Evolutionary conservation across 2,888 invertebrate genomes (phyloP), one percentile per base, ranked within the genome.

Genomic region (Coecobrya sp.): DNA sequence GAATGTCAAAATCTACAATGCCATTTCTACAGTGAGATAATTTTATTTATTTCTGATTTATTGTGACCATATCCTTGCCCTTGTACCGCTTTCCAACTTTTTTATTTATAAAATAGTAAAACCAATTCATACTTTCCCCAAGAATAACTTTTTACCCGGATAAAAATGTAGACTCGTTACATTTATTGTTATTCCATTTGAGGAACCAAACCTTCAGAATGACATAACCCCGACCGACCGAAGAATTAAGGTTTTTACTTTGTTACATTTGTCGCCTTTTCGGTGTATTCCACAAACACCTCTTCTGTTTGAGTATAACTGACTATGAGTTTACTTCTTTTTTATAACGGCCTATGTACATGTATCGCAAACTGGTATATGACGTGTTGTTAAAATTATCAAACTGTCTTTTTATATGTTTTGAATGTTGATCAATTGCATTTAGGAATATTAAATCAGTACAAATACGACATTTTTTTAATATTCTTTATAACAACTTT

Each of bases 61-160:
- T 79, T 25, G 52, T 79, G 79, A 79, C 52, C 52, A 79, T 79
- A 79, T 79, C 79, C 79, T 79, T 79, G 79, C 79, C 79, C 79
- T 79, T 79, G 79, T 76, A 45, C 73, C 25, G 19, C 19, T 76
- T 79, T 79, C 27, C 1, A 16, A 79, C 25, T 52, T 52, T 79
- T 52, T 52, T 79, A 52, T 13, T 52, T 52, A 25, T 19, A 79
- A 27, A 79, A 36, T 73, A 52, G 16, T 7, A 42, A 27, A 16
- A 36, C 36, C 79, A 79, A 79, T 52, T 55, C 19, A 52, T 79
- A 79, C 13, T 55, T 79, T 79, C 30, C 13, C 45, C 73, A 4
- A 16, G 42, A 25, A n/a, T 2, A 10, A 70, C 22, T 10, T 27
- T 62, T 45, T 45, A 42, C 5, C 7, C 4, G 2, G 22, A 76